Evolutionary conservation across 1,140 invertebrate species (phyloP), one percentile per base, ranked within the genome.

Genomic region (Tetramorium parvispinum): DNA sequence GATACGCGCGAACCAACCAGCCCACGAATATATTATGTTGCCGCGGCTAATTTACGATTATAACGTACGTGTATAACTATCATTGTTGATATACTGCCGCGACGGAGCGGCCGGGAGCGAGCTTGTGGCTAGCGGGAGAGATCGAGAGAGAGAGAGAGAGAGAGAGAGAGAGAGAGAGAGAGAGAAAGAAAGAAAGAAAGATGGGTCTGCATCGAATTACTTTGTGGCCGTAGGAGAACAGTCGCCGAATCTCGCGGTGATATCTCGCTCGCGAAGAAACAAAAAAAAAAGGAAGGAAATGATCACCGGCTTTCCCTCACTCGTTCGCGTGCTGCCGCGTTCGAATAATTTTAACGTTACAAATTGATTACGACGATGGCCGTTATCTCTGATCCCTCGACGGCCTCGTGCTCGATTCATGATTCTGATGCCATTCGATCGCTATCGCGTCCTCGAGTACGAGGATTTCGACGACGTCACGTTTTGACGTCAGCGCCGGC

Each of bases 21-120:
- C 94, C 91, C 94, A 93, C 94, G 95, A 95, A 95, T 95, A 95
- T 95, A 95, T 95, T 95, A 95, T 95, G 95, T 95, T 95, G 94
- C 95, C 91, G 92, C 91, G 93, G 93, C 94, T 95, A 95, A 95
- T 95, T 95, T 95, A 95, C 95, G 95, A 95, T 95, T 95, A 95
- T 95, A 95, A 95, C 94, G 94, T 94, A 95, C 94, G 94, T 95
- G 93, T 95, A 95, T 95, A 95, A 95, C 94, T 95, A 95, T 95
- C 95, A 94, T 95, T 95, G 94, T 95, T 95, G 95, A 94, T 94
- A 94, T 95, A 94, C 93, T 94, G 93, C 94, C 92, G 91, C 87
- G 89, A 88, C 87, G 71, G 81, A 85, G 76, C 73, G 79, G 90
- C 89, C 90, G 88, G 87, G 78, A 91, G 90, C 90, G 85, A 78